Conservation (phyloP, 2,797 vertebrate species). For the Otus scops region DNA sequence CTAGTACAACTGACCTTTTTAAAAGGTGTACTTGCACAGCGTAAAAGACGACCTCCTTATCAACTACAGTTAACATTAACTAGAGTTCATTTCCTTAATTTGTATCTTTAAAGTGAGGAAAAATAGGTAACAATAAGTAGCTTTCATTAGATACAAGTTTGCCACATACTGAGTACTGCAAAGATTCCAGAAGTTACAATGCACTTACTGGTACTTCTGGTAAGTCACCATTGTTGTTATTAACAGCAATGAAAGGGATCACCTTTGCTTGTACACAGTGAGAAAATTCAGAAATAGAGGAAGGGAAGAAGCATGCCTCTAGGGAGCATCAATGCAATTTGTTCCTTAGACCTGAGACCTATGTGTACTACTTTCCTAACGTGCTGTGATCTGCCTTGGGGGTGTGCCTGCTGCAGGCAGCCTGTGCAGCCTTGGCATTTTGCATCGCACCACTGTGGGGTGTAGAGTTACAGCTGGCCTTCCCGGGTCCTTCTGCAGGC, state of each 20-base stretch:
- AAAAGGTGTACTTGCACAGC: neutral
- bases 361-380: rapidly evolving
- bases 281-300: neutral
- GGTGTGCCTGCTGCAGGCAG: neutral
- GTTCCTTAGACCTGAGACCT: neutral
- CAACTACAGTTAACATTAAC: neutral
- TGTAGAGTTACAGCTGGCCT: neutral
- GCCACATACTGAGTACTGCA: neutral
- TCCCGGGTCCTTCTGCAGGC: neutral
- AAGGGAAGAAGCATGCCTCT: neutral
- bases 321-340: neutral
- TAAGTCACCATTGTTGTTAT: neutral
- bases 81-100: neutral
- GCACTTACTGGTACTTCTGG: neutral
- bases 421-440: neutral
- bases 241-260: neutral
- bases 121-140: neutral
- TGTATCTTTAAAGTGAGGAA: neutral
- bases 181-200: neutral
- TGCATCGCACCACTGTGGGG: neutral
- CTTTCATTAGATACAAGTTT: neutral
- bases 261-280: neutral
- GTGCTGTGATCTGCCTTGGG: neutral
- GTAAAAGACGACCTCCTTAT: neutral
- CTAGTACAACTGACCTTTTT: neutral